Evolutionary conservation across 35 echinoderm and acorn worm species (phyloP).

Genomic region (Eucidaris tribuloides): DNA sequence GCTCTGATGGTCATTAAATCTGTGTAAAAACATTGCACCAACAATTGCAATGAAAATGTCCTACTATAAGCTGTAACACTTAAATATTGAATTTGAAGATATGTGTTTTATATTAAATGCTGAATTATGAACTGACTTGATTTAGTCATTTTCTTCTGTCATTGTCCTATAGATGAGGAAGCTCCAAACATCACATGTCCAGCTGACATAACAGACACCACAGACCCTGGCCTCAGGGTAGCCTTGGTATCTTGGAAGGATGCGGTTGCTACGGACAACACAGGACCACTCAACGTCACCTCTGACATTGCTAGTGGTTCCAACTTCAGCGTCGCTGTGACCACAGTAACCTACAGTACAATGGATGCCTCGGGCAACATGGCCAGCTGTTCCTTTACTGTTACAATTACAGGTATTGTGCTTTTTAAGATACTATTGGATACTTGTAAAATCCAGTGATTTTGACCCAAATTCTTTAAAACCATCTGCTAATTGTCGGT

Average conservation of each 20-base stretch:
- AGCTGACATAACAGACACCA: background rate
- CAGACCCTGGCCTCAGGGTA: background rate
- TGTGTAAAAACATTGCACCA: too few relatives aligned
- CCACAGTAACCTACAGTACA: constrained; percentile 34
- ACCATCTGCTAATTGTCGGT: too few relatives aligned
- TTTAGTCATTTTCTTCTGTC: too few relatives aligned
- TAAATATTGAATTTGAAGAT: too few relatives aligned
- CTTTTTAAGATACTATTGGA: too few relatives aligned
- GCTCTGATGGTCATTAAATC: too few relatives aligned
- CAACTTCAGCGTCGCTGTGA: constrained; percentile 32
- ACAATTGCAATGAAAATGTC: too few relatives aligned
- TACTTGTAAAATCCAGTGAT: too few relatives aligned
- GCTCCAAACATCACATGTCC: background rate
- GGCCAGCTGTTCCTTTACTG: background rate
- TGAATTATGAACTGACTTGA: too few relatives aligned
- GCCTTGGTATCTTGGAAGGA: background rate
- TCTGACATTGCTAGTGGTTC: constrained; percentile 24
- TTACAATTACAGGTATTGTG: constrained; percentile 42
- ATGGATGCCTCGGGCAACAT: constrained; percentile 31
- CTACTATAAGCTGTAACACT: too few relatives aligned
- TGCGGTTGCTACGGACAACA: constrained; percentile 21
- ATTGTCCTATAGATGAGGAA: background rate
- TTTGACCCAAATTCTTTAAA: too few relatives aligned
- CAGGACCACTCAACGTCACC: background rate
- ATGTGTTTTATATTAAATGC: too few relatives aligned